These are phyloP conservation scores for Trissonchulus sp. DNA, from an alignment of 2,888 invertebrate genomes.

Conservation along the genomic window DNA sequence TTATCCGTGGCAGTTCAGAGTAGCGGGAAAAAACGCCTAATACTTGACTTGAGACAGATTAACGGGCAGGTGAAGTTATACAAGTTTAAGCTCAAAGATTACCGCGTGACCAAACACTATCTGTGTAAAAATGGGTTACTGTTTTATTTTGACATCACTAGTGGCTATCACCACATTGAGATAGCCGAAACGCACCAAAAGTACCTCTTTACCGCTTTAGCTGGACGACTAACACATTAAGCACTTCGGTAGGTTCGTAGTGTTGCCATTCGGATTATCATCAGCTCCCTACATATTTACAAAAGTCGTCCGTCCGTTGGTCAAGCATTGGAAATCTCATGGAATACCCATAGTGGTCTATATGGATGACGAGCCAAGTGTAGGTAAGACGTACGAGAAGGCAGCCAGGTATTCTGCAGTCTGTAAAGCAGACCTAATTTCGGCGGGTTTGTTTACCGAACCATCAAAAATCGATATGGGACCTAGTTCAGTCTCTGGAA, in stretches of 20 bases:
- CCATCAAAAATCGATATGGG: background rate
- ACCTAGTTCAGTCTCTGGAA: background rate
- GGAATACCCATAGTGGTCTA: background rate
- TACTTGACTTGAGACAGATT: background rate
- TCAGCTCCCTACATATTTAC: background rate
- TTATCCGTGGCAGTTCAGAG: too few relatives aligned
- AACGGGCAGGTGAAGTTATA: background rate
- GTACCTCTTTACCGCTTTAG: background rate
- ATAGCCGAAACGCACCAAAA: background rate
- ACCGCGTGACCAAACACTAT: background rate
- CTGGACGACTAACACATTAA: background rate
- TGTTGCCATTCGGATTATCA: background rate
- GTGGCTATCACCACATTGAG: slow-evolving; percentile 8
- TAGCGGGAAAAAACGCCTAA: background rate
- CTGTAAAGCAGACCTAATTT: background rate
- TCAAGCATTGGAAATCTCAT: background rate
- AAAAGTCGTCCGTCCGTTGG: background rate
- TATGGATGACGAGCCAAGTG: background rate
- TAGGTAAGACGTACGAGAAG: background rate
- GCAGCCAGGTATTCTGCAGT: background rate
- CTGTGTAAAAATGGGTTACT: background rate
- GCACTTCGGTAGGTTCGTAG: background rate
- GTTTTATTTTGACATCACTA: slow-evolving; percentile 1
- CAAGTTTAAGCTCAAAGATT: slow-evolving; percentile 1
- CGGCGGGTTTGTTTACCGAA: background rate